Base-by-base conservation (phyloP, 2,797 vertebrate genomes). In the Poecilia wingei region DNA sequence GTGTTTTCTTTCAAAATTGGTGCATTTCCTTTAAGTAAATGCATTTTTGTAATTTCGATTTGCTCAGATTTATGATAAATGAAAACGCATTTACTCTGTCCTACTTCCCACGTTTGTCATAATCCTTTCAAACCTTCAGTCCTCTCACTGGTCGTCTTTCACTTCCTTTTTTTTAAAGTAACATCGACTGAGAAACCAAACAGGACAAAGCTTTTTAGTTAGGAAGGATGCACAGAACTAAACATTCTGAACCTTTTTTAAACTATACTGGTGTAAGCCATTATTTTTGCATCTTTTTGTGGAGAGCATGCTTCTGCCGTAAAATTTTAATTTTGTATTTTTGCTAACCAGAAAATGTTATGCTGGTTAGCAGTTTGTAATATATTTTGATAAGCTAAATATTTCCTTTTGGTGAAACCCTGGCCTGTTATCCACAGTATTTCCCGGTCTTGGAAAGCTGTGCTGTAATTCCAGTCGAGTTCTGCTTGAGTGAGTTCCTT, bases 391-490 rank as follows among this genome's bases (percentile, higher is more conserved):
- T 79, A 28, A 77, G 68, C 49, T 79, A 80, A 90, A 88, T 83
- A 78, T 82, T 89, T 78, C 66, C 46, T 79, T 55, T 90, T 68
- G 75, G 53, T 82, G 70, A 79, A 51, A 74, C 64, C 64, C 43
- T 75, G 76, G 55, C 22, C 75, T 74, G 76, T 72, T 80, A 79
- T 84, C 73, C 79, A 74, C 70, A 78, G 79, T 76, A 80, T 83
- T 79, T 74, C 43, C 71, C 28, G 82, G 89, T 86, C 82, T 75
- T 55, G 55, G 28, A 85, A 88, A 79, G 79, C 78, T 73, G 47
- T 53, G 78, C 83, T 88, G 82, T 90, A 86, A 89, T 87, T 92
- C 81, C 79, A 84, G 74, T 71, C 18, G 1, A 73, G 84, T 82
- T 91, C 84, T 91, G 87, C 87, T 76, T 74, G 77, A 89, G 78